These are phyloP conservation scores for Drosophila melanosoma DNA, from an alignment of 2,888 invertebrate species.

Conservation along the genomic window DNA sequence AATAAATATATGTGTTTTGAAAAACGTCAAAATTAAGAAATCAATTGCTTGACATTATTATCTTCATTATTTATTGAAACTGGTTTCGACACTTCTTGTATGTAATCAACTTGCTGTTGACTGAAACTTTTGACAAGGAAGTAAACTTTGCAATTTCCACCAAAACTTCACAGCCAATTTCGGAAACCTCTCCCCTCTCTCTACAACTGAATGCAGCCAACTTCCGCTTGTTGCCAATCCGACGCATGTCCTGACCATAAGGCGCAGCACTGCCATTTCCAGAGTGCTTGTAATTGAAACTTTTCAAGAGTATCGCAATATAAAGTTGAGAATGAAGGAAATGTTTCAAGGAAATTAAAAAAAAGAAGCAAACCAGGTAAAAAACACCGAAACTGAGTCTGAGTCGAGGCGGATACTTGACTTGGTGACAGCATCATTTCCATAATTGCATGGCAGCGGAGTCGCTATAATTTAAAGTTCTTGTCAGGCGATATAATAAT, in stretches of 20 bases:
- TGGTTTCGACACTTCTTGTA: not conserved
- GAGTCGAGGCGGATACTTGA: slow-evolving; percentile 57
- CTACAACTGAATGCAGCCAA: slow-evolving; percentile 31
- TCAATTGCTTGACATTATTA: not conserved
- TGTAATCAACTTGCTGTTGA: not conserved
- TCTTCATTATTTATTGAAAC: not conserved
- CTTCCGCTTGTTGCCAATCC: slow-evolving; percentile 51
- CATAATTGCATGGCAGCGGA: slow-evolving; percentile 11
- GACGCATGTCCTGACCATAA: slow-evolving; percentile 52
- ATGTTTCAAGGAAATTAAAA: not conserved
- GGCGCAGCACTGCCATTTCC: slow-evolving; percentile 59
- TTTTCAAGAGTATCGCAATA: slow-evolving; percentile 21
- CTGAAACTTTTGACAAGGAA: not conserved
- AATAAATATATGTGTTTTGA: not conserved
- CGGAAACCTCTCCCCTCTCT: not conserved
- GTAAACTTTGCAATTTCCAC: slow-evolving; percentile 13
- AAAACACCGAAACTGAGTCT: slow-evolving; percentile 27
- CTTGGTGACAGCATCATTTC: slow-evolving; percentile 74
- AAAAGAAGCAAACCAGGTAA: slow-evolving; percentile 26
- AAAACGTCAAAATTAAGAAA: not conserved
- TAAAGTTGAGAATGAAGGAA: slow-evolving; percentile 2
- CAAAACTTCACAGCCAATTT: not conserved
- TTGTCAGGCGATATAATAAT: slow-evolving; percentile 34
- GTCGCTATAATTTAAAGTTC: not conserved
- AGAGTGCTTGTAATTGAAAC: slow-evolving; percentile 65